phyloP scores from a whole-genome alignment of 2,888 invertebrate species.

The Phaonia tiefii region DNA sequence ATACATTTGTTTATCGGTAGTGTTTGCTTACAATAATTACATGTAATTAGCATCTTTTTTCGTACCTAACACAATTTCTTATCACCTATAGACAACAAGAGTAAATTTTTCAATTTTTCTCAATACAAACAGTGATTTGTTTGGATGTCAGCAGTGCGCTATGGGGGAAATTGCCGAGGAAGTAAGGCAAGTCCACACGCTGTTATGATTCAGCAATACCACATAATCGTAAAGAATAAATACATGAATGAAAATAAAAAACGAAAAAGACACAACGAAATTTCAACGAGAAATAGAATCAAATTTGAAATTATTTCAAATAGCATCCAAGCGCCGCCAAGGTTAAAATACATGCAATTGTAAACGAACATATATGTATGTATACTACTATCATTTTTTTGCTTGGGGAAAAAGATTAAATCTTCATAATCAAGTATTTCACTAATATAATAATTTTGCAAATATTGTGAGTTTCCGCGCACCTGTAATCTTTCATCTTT shows the following conservation, averaged over 20 bases:
- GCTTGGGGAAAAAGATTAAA: too few species aligned
- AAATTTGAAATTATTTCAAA: neutral
- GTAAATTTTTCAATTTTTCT: neutral
- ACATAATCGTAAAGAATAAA: conserved; percentile 20
- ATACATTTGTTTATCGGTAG: neutral
- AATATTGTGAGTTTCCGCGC: too few species aligned
- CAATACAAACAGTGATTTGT: conserved; percentile 3
- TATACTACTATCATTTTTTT: too few species aligned
- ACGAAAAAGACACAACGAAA: neutral
- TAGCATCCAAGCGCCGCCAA: conserved; percentile 19
- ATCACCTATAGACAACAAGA: neutral
- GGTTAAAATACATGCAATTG: conserved; percentile 11
- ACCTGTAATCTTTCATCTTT: neutral
- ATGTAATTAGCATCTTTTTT: neutral
- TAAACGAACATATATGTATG: too few species aligned
- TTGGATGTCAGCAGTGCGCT: conserved; percentile 1
- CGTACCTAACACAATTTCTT: neutral
- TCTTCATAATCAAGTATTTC: too few species aligned
- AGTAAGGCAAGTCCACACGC: neutral
- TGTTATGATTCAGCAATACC: conserved; percentile 28
- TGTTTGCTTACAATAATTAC: neutral
- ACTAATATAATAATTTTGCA: too few species aligned
- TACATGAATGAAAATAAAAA: conserved; percentile 11
- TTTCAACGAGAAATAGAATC: neutral
- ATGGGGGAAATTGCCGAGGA: neutral